Conservation (phyloP, 1,140 invertebrate species). For the Drosophila guanche region DNA sequence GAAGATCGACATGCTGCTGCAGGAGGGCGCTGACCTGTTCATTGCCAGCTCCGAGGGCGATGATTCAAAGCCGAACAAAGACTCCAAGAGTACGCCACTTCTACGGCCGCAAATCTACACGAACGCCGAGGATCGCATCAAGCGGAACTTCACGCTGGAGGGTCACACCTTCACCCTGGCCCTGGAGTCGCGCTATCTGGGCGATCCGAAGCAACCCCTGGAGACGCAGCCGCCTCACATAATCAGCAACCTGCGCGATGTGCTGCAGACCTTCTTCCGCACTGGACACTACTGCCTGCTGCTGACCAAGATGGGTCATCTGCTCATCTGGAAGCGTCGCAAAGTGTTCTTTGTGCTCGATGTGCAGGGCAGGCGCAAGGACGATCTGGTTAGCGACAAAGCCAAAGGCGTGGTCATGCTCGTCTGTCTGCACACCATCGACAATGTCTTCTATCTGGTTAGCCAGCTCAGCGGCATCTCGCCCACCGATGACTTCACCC, state of each 20-base stretch:
- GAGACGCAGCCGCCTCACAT: conserved; percentile 14
- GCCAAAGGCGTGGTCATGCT: conserved; percentile 46
- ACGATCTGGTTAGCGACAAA: conserved; percentile 23
- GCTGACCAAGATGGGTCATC: conserved; percentile 35
- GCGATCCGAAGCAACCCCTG: not conserved
- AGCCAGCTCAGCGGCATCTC: conserved; percentile 40
- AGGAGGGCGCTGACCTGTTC: conserved; percentile 54
- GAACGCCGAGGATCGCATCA: conserved; percentile 33
- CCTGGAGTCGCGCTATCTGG: conserved; percentile 42
- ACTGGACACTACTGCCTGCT: conserved; percentile 57
- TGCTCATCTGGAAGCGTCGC: conserved; percentile 62
- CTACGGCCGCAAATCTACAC: conserved; percentile 8
- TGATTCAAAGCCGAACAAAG: not conserved
- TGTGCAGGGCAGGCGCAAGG: conserved; percentile 33
- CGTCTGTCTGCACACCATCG: conserved; percentile 47
- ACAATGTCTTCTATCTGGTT: conserved; percentile 61
- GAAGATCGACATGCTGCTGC: conserved; percentile 57
- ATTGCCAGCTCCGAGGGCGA: conserved; percentile 20
- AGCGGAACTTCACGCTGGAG: conserved; percentile 56
- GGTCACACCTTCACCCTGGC: conserved; percentile 65
- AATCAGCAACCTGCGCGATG: conserved; percentile 36
- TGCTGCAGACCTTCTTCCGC: conserved; percentile 55
- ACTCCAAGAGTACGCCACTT: not conserved
- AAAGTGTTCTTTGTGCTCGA: conserved; percentile 61
- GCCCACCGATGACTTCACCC: conserved; percentile 34